A percentile compares a stretch with the other conserved stretches of the same genome.
These are phyloP conservation scores for Nasonovia ribisnigri DNA, from an alignment of 2,888 invertebrate species.

Conservation along the genomic window DNA sequence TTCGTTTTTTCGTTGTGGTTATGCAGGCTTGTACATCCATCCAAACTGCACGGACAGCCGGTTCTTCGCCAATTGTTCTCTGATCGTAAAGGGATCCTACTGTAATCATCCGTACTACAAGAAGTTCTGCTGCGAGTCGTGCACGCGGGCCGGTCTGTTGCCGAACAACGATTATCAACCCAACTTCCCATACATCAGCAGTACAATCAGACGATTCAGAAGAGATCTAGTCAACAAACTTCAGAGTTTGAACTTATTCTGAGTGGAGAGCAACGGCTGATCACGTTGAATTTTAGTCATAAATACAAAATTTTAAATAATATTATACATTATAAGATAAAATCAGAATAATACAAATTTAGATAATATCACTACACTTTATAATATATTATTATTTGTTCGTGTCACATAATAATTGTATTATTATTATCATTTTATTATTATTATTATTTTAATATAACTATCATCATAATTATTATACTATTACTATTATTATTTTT, in stretches of 20 bases:
- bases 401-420: neutral
- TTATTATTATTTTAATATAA: neutral
- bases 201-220: slow-evolving; percentile 51
- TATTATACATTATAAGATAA: neutral
- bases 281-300: slow-evolving; percentile 13
- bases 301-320: neutral
- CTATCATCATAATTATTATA: neutral
- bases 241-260: slow-evolving; percentile 52
- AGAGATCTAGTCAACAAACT: slow-evolving; percentile 64
- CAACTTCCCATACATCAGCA: neutral
- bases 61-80: slow-evolving; percentile 88
- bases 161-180: slow-evolving; percentile 68
- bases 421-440: neutral
- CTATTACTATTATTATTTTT: slow-evolving; percentile 43
- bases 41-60: slow-evolving; percentile 88
- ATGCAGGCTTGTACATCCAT: slow-evolving; percentile 80
- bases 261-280: neutral
- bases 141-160: slow-evolving; percentile 87
- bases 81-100: slow-evolving; percentile 87
- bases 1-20: slow-evolving; percentile 66
- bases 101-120: slow-evolving; percentile 94
- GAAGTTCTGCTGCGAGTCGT: slow-evolving; percentile 93
- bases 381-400: neutral
- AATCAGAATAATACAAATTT: neutral
- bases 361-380: neutral